phyloP scores from a whole-genome alignment of 2,113 vertebrate species.

The Epinephelus cyanopodus region DNA sequence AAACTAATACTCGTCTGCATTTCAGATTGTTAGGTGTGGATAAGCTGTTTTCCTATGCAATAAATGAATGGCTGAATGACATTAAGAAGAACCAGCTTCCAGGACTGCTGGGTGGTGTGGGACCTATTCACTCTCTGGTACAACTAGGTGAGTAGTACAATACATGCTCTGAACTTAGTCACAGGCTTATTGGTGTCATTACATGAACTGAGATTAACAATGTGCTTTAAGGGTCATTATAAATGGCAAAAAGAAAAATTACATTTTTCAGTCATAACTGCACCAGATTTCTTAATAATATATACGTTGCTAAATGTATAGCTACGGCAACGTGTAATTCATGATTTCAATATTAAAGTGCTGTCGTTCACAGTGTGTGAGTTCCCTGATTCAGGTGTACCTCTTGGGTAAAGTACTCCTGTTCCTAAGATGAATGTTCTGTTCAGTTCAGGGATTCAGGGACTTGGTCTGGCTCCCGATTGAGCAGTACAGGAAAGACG shows the following conservation, averaged over 20 bases:
- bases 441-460: conserved; percentile 94
- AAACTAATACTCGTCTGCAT: conserved; percentile 46
- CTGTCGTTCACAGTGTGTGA: not conserved
- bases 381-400: not conserved
- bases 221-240: not conserved
- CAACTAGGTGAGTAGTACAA: conserved; percentile 90
- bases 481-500: conserved; percentile 97
- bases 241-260: not conserved
- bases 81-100: conserved; percentile 98
- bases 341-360: not conserved
- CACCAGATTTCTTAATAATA: not conserved
- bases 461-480: conserved; percentile 99
- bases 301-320: not conserved
- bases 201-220: not conserved
- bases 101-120: conserved; percentile 95
- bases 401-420: not conserved
- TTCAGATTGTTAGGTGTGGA: conserved; percentile 95
- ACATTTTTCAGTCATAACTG: not conserved
- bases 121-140: conserved; percentile 96
- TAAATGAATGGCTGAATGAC: conserved; percentile 96
- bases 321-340: not conserved
- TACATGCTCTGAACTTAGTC: not conserved
- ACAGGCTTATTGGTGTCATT: not conserved
- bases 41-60: conserved; percentile 94
- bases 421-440: conserved; percentile 32